Evolutionary conservation across 2,113 vertebrate species (phyloP), one percentile per base, ranked within the genome.

Genomic region (Colinus virginianus): DNA sequence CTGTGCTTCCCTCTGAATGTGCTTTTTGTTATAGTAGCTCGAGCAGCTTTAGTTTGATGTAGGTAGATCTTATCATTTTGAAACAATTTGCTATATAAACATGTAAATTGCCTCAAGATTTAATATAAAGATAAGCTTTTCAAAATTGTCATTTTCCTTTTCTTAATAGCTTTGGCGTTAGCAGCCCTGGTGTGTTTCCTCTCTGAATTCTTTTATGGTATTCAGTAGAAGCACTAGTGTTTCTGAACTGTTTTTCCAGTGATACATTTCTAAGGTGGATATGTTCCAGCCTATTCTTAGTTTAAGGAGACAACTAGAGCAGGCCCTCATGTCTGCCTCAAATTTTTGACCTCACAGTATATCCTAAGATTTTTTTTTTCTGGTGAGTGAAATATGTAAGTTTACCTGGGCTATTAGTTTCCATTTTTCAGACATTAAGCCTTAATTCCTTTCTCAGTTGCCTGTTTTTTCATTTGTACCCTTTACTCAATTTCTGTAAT

Each of bases 121-220:
- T 80, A 78, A 34, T 83, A 20, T 16, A 48, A 88, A 84, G 61
- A 68, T 75, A 55, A 80, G 51, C 46, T 90, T 91, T 93, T 90
- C 16, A 11, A 80, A 59, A 42, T 77, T 5, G 40, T 36, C 25
- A 2, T 2, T 74, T 85, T 51, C n/a, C 2, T 18, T 88, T 70
- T 32, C 34, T 85, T 32, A 38, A 68, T 87, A 75, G 25, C 56
- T 64, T 63, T 77, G 6, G 20, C 59, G 38, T 55, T 77, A 79
- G 46, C 42, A 85, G 55, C 34, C 22, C 18, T 67, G 17, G 26
- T 74, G 4, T 13, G 18, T 85, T 85, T 83, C 62, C 64, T 40
- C 30, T 46, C 81, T 0, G 1, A 26, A 28, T 62, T 74, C 68
- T 40, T 40, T 82, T 72, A 13, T 7, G 13, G 7, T 67, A 11